Evolutionary conservation across 2,113 vertebrate genomes (phyloP).

Genomic region (Sterrhoptilus dennistouni): DNA sequence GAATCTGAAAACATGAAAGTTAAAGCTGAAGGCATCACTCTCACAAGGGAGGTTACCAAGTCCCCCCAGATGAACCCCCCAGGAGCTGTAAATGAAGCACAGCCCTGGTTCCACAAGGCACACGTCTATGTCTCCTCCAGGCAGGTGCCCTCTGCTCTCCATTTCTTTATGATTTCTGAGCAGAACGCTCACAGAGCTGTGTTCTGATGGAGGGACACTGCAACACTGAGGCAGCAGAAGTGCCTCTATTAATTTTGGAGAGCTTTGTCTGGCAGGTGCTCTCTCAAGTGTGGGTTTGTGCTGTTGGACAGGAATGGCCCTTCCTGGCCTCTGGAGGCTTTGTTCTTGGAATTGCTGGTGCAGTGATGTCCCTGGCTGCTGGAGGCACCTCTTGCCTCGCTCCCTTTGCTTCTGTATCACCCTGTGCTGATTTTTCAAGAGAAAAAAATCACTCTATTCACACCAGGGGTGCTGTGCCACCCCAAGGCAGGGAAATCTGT

Average conservation of each 20-base stretch:
- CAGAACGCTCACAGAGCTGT: not conserved
- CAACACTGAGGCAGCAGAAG: accelerated
- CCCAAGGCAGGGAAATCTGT: too few relatives aligned
- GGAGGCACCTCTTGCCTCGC: not conserved
- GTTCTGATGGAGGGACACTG: not conserved
- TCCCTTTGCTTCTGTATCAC: accelerated
- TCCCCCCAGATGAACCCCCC: not conserved
- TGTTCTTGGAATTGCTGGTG: accelerated
- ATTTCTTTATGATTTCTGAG: accelerated
- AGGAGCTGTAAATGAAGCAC: accelerated
- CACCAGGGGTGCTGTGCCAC: accelerated
- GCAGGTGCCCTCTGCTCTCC: not conserved
- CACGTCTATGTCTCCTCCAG: accelerated
- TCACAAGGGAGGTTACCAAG: accelerated
- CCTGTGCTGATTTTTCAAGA: accelerated
- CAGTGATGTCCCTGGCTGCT: accelerated
- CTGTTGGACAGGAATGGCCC: accelerated
- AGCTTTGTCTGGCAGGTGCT: not conserved
- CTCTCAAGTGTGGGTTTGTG: not conserved
- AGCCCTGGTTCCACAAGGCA: not conserved
- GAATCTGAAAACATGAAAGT: too few relatives aligned
- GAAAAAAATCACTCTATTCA: accelerated
- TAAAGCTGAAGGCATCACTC: too few relatives aligned
- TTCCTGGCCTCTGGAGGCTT: not conserved
- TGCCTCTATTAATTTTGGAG: accelerated